A percentile compares a stretch with the other conserved stretches of the same genome.
Evolutionary conservation across 2,888 invertebrate genomes (phyloP).

Genomic region (Euspilapteryx auroguttella): DNA sequence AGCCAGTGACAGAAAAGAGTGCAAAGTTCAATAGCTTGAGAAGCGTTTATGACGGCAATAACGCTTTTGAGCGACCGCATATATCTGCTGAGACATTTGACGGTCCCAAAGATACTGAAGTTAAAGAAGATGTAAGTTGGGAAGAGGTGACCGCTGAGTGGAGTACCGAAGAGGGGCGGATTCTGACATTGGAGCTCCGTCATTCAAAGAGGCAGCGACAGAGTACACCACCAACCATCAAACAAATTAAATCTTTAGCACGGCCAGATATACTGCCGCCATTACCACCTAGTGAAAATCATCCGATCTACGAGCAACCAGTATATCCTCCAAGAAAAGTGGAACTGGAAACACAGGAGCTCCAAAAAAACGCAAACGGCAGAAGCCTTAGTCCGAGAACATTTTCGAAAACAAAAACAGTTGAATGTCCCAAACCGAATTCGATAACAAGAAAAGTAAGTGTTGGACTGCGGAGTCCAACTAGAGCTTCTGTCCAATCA

Average conservation of each 20-base stretch:
- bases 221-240: constrained; percentile 50
- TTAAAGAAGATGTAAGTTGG: constrained; percentile 23
- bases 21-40: constrained; percentile 68
- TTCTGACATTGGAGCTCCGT: constrained; percentile 71
- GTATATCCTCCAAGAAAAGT: constrained; percentile 57
- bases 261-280: constrained; percentile 73
- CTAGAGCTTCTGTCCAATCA: constrained; percentile 54
- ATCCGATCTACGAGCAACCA: constrained; percentile 63
- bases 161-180: constrained; percentile 60
- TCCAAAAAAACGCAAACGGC: constrained; percentile 67
- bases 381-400: constrained; percentile 62
- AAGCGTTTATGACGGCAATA: constrained; percentile 70
- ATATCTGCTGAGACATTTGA: constrained; percentile 23
- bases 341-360: constrained; percentile 22
- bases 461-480: constrained; percentile 32
- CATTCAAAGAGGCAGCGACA: constrained; percentile 75
- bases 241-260: constrained; percentile 43
- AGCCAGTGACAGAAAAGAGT: constrained; percentile 25
- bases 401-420: constrained; percentile 20
- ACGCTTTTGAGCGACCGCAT: constrained; percentile 35
- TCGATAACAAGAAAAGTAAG: constrained; percentile 16
- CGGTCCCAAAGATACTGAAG: constrained; percentile 25
- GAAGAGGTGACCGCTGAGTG: constrained; percentile 29
- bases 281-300: constrained; percentile 54
- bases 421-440: constrained; percentile 17